Base-by-base conservation (phyloP, 2,113 vertebrate species). In the Entelurus aequoreus region DNA sequence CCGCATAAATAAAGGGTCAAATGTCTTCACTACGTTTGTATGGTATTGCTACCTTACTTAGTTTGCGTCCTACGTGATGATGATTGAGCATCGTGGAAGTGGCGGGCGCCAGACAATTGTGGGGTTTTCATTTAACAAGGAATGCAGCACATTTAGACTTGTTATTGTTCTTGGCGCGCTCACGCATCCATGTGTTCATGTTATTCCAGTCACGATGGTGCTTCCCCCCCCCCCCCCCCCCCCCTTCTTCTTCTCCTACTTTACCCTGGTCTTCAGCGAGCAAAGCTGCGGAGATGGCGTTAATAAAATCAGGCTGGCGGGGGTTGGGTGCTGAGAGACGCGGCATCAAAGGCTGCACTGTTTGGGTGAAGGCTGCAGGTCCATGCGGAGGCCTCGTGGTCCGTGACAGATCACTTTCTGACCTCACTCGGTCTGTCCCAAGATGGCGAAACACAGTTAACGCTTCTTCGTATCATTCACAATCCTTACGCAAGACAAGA, bases 101-200 rank as follows among this genome's bases (percentile, higher is more conserved):
- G 70, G 48, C 36, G 14, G n/a, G 75, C 85, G 85, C 86, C 87
- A 83, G 77, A 79, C 86, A 74, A 84, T 74, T 56, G 62, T 86
- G 78, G 76, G 42, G 78, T 62, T 89, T 89, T 90, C 83, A 86
- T 84, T 83, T 81, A 65, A 86, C 1, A 85, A 80, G 81, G 90
- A 89, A 89, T 85, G 84, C 73, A 68, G 86, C 82, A 84, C 76
- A 89, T 84, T 65, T 81, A 74, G 69, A 79, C 62, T 73, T 74
- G 59, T 80, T 92, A 85, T 93, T 92, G 88, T 89, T 87, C 73
- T 91, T 92, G 91, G 91, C 89, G 79, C 69, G 58, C 66, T 62
- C 53, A 69, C 78, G 84, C 76, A 78, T 2, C 88, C 88, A 88
- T 83, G 78, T 79, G 87, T 84, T 88, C 85, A 62, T 85, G 51